A percentile compares a stretch with the other conserved stretches of the same genome.
Evolutionary conservation across 92 coral and sea anemone species (phyloP).

Genomic region (Siderastrea siderea): DNA sequence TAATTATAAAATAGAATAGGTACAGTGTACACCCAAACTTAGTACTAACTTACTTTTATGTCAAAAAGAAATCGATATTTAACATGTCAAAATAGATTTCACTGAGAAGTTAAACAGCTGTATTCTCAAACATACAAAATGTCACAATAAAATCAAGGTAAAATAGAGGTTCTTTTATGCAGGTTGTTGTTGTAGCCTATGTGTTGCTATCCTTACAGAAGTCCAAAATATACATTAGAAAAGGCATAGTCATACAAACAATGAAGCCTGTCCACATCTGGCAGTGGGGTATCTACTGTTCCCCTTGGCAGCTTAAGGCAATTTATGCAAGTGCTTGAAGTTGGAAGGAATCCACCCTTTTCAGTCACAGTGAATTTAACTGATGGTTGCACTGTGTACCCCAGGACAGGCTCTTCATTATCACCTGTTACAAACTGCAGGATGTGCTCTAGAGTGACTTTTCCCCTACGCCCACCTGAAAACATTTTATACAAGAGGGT

Average conservation of each 20-base stretch:
- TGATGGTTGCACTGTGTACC: slow-evolving; percentile 50
- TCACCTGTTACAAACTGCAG: slow-evolving; percentile 64
- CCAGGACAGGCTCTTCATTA: slow-evolving; percentile 60
- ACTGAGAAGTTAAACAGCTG: slow-evolving; percentile 6
- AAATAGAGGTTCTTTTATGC: neutral
- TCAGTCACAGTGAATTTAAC: slow-evolving; percentile 32
- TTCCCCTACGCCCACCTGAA: slow-evolving; percentile 70
- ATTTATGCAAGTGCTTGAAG: slow-evolving; percentile 61
- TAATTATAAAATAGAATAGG: slow-evolving; percentile 11
- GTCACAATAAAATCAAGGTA: neutral
- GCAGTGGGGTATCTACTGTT: slow-evolving; percentile 41
- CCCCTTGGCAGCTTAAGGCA: slow-evolving; percentile 57
- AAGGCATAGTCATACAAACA: slow-evolving; percentile 65
- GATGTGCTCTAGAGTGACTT: slow-evolving; percentile 51
- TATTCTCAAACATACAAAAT: slow-evolving; percentile 8
- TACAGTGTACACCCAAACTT: neutral
- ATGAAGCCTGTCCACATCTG: slow-evolving; percentile 32
- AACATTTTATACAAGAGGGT: slow-evolving; percentile 17
- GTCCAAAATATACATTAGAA: slow-evolving; percentile 63
- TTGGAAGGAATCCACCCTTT: slow-evolving; percentile 52
- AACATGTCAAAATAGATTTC: slow-evolving; percentile 25
- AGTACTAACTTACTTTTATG: slow-evolving; percentile 1
- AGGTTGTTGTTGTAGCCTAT: neutral
- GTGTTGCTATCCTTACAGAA: slow-evolving; percentile 5
- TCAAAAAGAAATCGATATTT: slow-evolving; percentile 4